Percentiles rank a stretch among this genome's conserved stretches.
Evolutionary conservation across 1,140 invertebrate species (phyloP).

Genomic region (Brachionus plicatilis): DNA sequence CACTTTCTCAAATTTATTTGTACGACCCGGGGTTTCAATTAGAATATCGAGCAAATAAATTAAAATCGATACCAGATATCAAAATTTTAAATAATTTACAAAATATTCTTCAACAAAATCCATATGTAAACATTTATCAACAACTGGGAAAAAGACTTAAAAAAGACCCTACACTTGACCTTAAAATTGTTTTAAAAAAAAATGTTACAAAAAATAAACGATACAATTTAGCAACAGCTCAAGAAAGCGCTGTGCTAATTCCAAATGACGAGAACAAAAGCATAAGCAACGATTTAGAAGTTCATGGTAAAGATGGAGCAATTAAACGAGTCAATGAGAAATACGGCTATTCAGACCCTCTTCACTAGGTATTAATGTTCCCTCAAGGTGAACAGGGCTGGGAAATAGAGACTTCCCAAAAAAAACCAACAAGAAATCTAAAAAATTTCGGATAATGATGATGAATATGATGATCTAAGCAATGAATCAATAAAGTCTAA

Average conservation of each 20-base stretch:
- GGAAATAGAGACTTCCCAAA: neutral
- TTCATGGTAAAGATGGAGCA: neutral
- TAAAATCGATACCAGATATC: neutral
- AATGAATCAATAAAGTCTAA: neutral
- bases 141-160: no score
- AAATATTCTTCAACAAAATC: constrained; percentile 38
- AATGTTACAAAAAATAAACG: no score
- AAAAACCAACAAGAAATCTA: neutral
- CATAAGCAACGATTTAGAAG: constrained; percentile 12
- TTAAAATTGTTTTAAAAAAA: no score
- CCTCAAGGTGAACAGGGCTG: constrained; percentile 10
- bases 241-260: constrained; percentile 48
- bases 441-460: neutral
- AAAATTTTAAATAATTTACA: no score
- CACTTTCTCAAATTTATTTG: constrained; percentile 22
- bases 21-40: neutral
- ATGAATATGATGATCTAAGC: neutral
- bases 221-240: no score
- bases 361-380: constrained; percentile 5
- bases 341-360: neutral
- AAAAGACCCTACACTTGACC: no score
- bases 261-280: constrained; percentile 43
- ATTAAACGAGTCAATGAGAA: neutral
- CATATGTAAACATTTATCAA: no score
- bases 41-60: neutral